Evolutionary conservation across 1,140 invertebrate genomes (phyloP).

Genomic region (Leptoteleia sp.): DNA sequence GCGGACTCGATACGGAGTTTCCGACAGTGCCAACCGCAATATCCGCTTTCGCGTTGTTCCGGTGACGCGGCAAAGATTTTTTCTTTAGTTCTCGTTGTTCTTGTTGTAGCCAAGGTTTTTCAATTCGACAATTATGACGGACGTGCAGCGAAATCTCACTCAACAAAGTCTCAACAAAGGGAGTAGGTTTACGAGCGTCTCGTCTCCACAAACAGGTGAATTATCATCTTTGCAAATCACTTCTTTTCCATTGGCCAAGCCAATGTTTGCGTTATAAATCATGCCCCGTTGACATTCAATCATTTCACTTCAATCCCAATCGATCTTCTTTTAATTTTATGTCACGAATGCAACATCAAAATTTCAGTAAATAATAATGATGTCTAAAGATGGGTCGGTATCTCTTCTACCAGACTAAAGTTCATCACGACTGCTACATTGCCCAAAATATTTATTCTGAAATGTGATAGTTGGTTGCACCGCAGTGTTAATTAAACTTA

Average conservation of each 20-base stretch:
- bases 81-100: constrained; percentile 65
- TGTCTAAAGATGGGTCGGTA: too few relatives aligned
- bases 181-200: constrained; percentile 71
- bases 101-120: neutral
- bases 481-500: too few relatives aligned
- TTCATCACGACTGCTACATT: too few relatives aligned
- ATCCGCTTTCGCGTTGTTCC: constrained; percentile 32
- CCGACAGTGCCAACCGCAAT: constrained; percentile 23
- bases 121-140: constrained; percentile 77
- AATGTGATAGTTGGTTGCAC: too few relatives aligned
- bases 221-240: neutral
- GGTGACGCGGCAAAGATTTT: constrained; percentile 68
- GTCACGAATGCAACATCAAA: too few relatives aligned
- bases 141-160: constrained; percentile 79
- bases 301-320: too few relatives aligned
- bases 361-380: too few relatives aligned
- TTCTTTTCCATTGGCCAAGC: too few relatives aligned
- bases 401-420: too few relatives aligned
- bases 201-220: constrained; percentile 74
- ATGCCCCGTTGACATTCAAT: too few relatives aligned
- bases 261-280: too few relatives aligned
- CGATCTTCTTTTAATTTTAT: constrained; percentile 2
- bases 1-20: constrained; percentile 27
- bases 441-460: too few relatives aligned
- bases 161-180: constrained; percentile 67